Base-by-base conservation (phyloP, 2,797 vertebrate genomes). In the Lophotriccus pileatus region DNA sequence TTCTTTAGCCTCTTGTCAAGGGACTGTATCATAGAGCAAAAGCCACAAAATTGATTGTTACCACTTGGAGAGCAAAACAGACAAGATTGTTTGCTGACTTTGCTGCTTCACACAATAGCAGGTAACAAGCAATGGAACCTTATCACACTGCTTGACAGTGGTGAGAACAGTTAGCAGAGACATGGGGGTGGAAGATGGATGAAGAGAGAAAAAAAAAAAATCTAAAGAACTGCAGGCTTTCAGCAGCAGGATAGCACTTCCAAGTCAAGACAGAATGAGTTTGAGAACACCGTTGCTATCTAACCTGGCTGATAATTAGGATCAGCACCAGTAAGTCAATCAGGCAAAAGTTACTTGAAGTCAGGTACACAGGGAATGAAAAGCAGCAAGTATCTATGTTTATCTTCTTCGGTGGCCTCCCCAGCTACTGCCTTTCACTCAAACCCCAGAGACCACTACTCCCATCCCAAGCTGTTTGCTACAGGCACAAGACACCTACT, bases 101-200 rank as follows among this genome's bases (percentile, higher is more conserved):
- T 53, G 27, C 34, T 7, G 3, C n/a, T 72, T 52, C 43, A 46
- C 44, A 25, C 32, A 64, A 32, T 4, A 56, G 55, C 18, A 4
- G 11, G 34, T 49, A 90, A 80, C 14, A 79, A 89, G 47, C 56
- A 87, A 52, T 4, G 10, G 56, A 91, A 81, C 21, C n/a, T 72
- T 23, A 93, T n/a, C 62, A 59, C 5, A 28, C 18, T 16, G 8
- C 41, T 64, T 34, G 30, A 64, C 4, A 12, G 64, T 28, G 46
- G 46, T 23, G 24, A 66, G 18, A 90, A 64, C 2, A 69, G 56
- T 55, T 59, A 50, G 20, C 55, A 72, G 72, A 64, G 49, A 44
- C 12, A 15, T 0, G 4, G 16, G 14, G 39, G 7, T 34, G 2
- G 3, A 73, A 55, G n/a, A 18, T 12, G 3, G n/a, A 39, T 20